phyloP scores from a whole-genome alignment of 2,113 vertebrate species.

The Dicaeum eximium region DNA sequence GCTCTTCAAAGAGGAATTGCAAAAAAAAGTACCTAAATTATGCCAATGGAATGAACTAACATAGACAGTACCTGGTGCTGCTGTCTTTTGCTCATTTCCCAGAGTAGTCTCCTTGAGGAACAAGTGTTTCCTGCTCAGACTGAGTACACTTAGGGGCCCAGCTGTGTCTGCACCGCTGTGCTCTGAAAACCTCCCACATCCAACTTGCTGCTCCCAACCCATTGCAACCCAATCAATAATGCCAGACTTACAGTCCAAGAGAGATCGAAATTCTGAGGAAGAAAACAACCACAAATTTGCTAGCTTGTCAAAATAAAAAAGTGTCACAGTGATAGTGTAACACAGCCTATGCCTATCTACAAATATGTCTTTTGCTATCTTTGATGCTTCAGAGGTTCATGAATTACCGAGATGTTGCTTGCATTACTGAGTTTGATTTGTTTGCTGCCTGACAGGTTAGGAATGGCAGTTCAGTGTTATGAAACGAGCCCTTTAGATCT shows the following conservation, averaged over 20 bases:
- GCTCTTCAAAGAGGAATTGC: background rate
- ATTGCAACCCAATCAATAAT: background rate
- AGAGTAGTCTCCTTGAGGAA: background rate
- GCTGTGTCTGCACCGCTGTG: background rate
- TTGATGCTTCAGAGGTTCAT: background rate
- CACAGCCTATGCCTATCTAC: background rate
- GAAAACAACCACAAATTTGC: background rate
- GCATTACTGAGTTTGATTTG: background rate
- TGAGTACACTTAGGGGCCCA: rapidly evolving
- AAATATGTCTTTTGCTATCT: background rate
- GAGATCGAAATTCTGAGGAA: background rate
- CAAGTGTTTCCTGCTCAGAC: background rate
- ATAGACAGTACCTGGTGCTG: background rate
- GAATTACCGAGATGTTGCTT: background rate
- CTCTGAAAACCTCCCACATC: background rate
- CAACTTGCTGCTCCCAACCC: background rate
- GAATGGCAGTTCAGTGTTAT: background rate
- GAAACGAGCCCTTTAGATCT: background rate
- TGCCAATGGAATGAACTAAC: background rate
- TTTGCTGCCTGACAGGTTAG: conserved; percentile 1
- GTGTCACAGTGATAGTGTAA: background rate
- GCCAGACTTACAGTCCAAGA: background rate
- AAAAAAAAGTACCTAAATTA: background rate
- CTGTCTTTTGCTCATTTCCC: background rate
- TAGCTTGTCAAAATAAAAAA: conserved; percentile 18